phyloP scores from a whole-genome alignment of 2,113 vertebrate species.

The Laticauda colubrina region DNA sequence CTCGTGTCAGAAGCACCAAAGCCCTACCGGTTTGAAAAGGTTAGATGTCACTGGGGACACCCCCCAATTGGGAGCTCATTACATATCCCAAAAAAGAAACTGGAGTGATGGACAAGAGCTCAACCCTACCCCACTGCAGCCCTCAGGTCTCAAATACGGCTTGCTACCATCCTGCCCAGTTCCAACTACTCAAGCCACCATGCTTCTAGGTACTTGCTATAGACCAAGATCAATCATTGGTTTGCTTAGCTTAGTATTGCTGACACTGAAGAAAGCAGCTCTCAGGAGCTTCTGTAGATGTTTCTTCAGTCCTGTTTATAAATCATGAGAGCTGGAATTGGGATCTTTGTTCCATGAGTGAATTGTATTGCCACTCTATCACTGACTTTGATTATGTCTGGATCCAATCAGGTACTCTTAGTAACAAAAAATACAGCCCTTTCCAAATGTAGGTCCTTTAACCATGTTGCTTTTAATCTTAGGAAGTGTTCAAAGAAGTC shows the following conservation, averaged over 20 bases:
- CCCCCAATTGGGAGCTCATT: no score
- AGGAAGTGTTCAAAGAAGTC: slow-evolving; percentile 96
- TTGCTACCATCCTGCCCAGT: no score
- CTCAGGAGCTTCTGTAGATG: neutral
- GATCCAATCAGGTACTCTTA: neutral
- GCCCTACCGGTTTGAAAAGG: no score
- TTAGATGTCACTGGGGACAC: no score
- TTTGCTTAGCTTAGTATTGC: neutral
- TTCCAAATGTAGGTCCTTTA: slow-evolving; percentile 2
- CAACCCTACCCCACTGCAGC: no score
- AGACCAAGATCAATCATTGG: neutral
- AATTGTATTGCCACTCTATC: neutral
- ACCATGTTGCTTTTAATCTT: slow-evolving; percentile 43
- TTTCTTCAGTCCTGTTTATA: neutral
- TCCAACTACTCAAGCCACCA: no score
- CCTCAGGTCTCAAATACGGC: no score
- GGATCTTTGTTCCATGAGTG: neutral
- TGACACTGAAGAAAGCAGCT: neutral
- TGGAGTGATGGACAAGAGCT: no score
- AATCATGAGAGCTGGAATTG: neutral
- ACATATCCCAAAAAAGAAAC: no score
- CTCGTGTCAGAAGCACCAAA: no score
- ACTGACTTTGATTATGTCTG: neutral
- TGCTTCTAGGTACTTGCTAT: neutral
- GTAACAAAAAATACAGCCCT: neutral